Percentiles rank a stretch among this genome's conserved stretches.
phyloP scores from a whole-genome alignment of 2,113 vertebrate species.

The Alethe castanea region DNA sequence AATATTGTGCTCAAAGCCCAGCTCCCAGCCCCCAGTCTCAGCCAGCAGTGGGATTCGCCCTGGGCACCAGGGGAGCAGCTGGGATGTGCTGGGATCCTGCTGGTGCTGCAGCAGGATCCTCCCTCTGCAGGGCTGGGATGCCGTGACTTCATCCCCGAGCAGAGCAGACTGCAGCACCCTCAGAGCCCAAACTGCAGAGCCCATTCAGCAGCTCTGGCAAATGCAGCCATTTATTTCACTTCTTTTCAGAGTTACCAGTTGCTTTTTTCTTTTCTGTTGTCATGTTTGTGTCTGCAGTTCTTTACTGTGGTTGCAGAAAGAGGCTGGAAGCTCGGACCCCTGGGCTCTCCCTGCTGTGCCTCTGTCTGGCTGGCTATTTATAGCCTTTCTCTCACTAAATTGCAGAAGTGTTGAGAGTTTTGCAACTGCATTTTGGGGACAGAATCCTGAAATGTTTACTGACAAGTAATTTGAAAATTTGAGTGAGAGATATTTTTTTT shows the following conservation, averaged over 20 bases:
- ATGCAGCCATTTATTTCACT: neutral
- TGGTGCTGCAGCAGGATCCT: neutral
- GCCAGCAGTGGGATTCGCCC: neutral
- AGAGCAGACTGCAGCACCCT: constrained; percentile 6
- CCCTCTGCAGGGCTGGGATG: neutral
- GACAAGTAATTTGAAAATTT: neutral
- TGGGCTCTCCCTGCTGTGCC: constrained; percentile 30
- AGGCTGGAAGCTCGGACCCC: neutral
- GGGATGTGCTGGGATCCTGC: neutral
- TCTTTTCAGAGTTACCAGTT: neutral
- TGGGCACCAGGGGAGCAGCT: neutral
- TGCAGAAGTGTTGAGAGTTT: constrained; percentile 23
- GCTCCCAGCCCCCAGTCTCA: neutral
- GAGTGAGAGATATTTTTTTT: neutral
- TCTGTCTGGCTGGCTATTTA: constrained; percentile 4
- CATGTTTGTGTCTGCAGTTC: constrained; percentile 13
- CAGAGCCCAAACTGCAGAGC: neutral
- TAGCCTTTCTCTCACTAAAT: constrained; percentile 11
- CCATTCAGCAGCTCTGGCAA: neutral
- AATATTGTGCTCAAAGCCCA: neutral
- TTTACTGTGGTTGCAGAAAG: neutral
- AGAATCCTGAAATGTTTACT: constrained; percentile 7
- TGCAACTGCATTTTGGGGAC: neutral
- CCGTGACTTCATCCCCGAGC: neutral
- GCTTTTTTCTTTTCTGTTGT: neutral